A percentile compares a stretch with the other conserved stretches of the same genome.
Conservation (phyloP, 2,797 vertebrate genomes). For the Trachurus trachurus region DNA sequence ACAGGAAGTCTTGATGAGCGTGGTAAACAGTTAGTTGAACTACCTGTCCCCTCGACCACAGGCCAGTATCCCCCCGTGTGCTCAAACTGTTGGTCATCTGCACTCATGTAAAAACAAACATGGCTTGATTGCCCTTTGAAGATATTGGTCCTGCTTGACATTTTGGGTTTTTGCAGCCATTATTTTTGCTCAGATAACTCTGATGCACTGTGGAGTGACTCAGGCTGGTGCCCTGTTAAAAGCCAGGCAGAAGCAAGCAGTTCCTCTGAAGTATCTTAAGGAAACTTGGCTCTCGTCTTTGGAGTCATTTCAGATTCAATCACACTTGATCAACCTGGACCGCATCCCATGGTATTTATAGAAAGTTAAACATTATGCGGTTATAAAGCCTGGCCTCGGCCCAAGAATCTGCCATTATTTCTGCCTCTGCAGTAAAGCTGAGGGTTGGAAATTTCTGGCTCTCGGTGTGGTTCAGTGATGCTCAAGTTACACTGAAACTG, state of each 20-base stretch:
- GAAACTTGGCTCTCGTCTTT: slow-evolving; percentile 80
- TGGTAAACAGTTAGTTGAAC: no score
- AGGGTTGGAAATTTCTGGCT: slow-evolving; percentile 65
- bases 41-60: no score
- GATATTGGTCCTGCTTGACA: not conserved
- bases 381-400: slow-evolving; percentile 76
- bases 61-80: not conserved
- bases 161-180: slow-evolving; percentile 13
- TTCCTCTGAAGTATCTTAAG: slow-evolving; percentile 78
- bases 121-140: slow-evolving; percentile 7
- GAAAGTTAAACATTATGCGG: slow-evolving; percentile 86
- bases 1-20: not conserved
- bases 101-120: slow-evolving; percentile 1
- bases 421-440: slow-evolving; percentile 83
- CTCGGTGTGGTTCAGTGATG: slow-evolving; percentile 28
- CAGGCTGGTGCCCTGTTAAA: slow-evolving; percentile 62
- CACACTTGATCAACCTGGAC: slow-evolving; percentile 86
- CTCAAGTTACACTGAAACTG: slow-evolving; percentile 31
- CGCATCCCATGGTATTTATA: slow-evolving; percentile 83
- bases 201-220: slow-evolving; percentile 62
- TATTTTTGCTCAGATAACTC: slow-evolving; percentile 42
- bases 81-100: not conserved
- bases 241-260: slow-evolving; percentile 63
- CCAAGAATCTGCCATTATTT: slow-evolving; percentile 78
- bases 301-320: slow-evolving; percentile 85